These are phyloP conservation scores for Pegoplata infirma DNA, from an alignment of 2,888 invertebrate genomes.

Conservation along the genomic window DNA sequence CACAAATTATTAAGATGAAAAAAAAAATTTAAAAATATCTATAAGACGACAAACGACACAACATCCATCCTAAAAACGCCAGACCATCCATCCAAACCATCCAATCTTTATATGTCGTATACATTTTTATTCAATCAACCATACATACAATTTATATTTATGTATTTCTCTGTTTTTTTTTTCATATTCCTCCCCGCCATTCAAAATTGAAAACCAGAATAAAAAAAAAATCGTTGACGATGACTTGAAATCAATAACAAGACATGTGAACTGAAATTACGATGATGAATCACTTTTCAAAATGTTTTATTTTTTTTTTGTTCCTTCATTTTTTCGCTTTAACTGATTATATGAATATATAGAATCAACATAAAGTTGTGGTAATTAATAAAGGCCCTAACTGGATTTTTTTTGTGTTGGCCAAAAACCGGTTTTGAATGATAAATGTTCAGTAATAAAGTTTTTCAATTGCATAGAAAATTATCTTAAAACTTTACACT, in stretches of 20 bases:
- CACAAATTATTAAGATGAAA: background rate
- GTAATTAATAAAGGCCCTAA: background rate
- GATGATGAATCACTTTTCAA: constrained; percentile 62
- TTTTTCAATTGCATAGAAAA: no score
- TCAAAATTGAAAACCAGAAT: constrained; percentile 5
- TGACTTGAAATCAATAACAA: constrained; percentile 61
- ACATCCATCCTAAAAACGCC: constrained; percentile 8
- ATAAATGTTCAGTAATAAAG: no score
- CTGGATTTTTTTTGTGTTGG: background rate
- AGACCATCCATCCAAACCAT: constrained; percentile 33
- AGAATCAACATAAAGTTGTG: background rate
- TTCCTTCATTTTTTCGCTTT: background rate
- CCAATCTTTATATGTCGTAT: constrained; percentile 43
- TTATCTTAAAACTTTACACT: no score
- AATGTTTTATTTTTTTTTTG: constrained; percentile 29
- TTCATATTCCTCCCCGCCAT: constrained; percentile 7
- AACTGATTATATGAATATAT: background rate
- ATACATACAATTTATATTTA: constrained; percentile 39
- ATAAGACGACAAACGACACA: background rate
- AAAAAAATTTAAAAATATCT: background rate
- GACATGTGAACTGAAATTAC: constrained; percentile 60
- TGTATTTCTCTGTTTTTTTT: constrained; percentile 14
- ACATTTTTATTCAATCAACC: constrained; percentile 52
- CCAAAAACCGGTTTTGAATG: background rate
- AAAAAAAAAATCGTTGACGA: constrained; percentile 43